Evolutionary conservation across 2,113 vertebrate species (phyloP).

Genomic region (Butastur rufipennis): DNA sequence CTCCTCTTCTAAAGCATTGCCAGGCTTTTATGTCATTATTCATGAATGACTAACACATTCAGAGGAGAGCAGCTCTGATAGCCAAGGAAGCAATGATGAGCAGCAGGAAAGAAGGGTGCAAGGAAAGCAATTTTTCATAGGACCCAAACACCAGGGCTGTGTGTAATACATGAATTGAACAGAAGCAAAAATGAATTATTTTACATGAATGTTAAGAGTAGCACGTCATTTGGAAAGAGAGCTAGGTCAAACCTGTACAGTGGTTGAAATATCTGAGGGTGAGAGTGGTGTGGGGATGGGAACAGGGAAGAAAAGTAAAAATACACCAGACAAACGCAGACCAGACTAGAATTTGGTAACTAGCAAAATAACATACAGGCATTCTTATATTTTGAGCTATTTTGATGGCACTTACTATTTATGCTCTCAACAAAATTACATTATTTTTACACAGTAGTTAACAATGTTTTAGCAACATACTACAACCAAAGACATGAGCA

Average conservation of each 20-base stretch:
- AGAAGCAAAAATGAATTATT: conserved; percentile 19
- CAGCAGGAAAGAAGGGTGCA: background rate
- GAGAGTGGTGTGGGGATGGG: background rate
- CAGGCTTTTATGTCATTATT: conserved; percentile 74
- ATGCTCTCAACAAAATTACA: background rate
- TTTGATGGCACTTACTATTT: background rate
- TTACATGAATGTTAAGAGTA: background rate
- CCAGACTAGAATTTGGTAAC: background rate
- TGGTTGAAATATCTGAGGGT: background rate
- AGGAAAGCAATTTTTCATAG: conserved; percentile 34
- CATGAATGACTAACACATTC: conserved; percentile 64
- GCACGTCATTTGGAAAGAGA: background rate
- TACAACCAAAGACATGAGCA: background rate
- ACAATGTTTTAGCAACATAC: background rate
- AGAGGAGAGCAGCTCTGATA: conserved; percentile 53
- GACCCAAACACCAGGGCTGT: background rate
- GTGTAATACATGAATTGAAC: background rate
- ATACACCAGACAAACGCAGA: background rate
- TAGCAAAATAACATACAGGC: background rate
- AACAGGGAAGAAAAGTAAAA: background rate
- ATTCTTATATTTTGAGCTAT: background rate
- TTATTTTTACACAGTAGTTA: background rate
- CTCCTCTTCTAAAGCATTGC: conserved; percentile 44
- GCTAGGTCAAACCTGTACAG: background rate
- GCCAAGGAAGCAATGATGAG: conserved; percentile 21